phyloP scores from a whole-genome alignment of 2,113 vertebrate genomes.

The Serranochromis macrocephalus region DNA sequence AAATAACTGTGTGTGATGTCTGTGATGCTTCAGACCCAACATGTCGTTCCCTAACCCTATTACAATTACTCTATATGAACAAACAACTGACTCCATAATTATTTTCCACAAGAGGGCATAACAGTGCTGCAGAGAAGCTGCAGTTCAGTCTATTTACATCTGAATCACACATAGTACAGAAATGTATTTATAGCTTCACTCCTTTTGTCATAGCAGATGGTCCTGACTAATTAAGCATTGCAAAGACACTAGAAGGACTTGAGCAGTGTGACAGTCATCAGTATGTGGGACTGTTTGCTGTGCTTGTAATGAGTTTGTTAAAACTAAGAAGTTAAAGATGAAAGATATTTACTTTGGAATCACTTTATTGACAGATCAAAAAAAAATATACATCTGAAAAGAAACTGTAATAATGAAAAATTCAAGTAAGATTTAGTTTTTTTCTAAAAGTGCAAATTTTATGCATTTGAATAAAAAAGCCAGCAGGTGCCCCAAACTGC shows the following conservation, averaged over 20 bases:
- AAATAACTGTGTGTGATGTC: background rate
- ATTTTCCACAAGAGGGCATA: conserved; percentile 35
- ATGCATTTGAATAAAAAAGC: background rate
- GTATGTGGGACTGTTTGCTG: background rate
- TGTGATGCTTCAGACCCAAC: rapidly evolving
- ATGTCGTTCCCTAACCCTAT: background rate
- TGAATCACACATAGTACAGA: background rate
- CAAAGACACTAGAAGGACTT: background rate
- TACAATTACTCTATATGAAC: background rate
- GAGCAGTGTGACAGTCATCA: background rate
- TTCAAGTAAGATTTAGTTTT: background rate
- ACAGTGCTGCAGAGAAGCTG: background rate
- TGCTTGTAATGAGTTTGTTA: background rate
- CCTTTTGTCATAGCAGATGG: background rate
- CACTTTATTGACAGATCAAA: background rate
- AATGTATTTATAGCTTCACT: background rate
- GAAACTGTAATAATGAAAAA: background rate
- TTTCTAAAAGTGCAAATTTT: conserved; percentile 10
- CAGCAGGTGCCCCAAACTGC: background rate
- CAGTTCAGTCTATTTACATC: background rate
- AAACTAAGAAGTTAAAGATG: background rate
- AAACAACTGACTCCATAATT: background rate
- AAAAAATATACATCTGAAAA: background rate
- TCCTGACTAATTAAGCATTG: background rate
- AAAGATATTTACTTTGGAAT: background rate